A percentile compares a stretch with the other conserved stretches of the same genome.
Evolutionary conservation across 2,113 vertebrate species (phyloP).

Genomic region (Malaclemys terrapin): DNA sequence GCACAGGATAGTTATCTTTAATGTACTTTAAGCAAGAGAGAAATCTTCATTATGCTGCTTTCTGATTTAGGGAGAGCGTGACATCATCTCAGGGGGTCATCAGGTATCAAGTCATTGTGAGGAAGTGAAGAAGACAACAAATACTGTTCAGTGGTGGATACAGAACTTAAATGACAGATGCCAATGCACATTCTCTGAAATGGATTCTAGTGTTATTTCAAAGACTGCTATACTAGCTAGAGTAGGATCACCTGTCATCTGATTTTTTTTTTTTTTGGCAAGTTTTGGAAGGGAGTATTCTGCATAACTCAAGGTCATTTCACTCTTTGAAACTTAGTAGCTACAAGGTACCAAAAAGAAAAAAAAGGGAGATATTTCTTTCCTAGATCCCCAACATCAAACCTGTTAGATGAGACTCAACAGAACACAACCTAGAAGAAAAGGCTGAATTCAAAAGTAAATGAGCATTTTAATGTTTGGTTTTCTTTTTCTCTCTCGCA

Average conservation of each 20-base stretch:
- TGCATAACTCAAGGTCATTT: not conserved
- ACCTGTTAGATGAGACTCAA: not conserved
- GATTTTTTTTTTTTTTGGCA: not conserved
- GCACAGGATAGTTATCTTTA: slow-evolving; percentile 45
- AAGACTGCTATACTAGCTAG: not conserved
- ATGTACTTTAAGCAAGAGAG: slow-evolving; percentile 33
- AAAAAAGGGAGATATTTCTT: not conserved
- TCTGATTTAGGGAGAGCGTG: slow-evolving; percentile 7
- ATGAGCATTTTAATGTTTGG: not conserved
- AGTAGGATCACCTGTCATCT: not conserved
- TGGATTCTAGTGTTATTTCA: not conserved
- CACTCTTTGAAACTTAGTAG: not conserved
- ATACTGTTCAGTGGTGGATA: not conserved
- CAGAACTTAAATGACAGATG: not conserved
- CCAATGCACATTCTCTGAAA: not conserved
- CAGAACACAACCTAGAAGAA: not conserved
- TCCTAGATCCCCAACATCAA: not conserved
- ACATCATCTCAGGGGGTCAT: not conserved
- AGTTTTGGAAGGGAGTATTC: not conserved
- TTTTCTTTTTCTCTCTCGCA: not conserved
- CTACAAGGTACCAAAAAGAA: fast-evolving
- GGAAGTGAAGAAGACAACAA: not conserved
- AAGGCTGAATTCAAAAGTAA: not conserved
- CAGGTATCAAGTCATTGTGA: not conserved
- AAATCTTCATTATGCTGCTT: slow-evolving; percentile 24